phyloP scores from a whole-genome alignment of 2,888 invertebrate species.

The Ecdyonurus torrentis region DNA sequence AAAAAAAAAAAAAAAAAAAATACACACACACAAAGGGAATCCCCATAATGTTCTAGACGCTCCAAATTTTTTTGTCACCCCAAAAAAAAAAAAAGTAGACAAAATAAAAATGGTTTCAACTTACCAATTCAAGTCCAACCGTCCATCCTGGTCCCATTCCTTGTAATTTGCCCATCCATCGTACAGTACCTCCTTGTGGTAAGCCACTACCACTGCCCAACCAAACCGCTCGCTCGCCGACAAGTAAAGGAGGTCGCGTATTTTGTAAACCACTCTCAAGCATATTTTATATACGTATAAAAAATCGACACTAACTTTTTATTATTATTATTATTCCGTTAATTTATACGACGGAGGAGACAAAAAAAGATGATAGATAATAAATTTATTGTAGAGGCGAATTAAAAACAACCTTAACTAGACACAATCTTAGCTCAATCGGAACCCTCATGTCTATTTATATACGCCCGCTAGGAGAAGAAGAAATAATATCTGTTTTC shows the following conservation, averaged over 20 bases:
- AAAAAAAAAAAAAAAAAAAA: neutral
- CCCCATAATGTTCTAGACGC: no score
- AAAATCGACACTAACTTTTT: neutral
- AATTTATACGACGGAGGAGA: no score
- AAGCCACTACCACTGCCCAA: conserved; percentile 27
- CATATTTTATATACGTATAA: neutral
- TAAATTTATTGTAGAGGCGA: neutral
- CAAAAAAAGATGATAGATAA: no score
- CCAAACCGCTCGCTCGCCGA: conserved; percentile 34
- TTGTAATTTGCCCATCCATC: conserved; percentile 32
- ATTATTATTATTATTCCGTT: no score
- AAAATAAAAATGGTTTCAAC: no score
- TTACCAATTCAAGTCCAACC: conserved; percentile 36
- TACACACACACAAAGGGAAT: no score
- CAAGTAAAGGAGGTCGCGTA: conserved; percentile 21
- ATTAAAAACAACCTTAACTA: neutral
- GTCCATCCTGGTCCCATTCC: conserved; percentile 27
- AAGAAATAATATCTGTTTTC: neutral
- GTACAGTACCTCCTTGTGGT: conserved; percentile 30
- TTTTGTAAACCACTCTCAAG: neutral
- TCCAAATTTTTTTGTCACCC: neutral
- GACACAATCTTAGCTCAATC: neutral
- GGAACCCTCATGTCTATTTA: neutral
- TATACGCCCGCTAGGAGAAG: neutral
- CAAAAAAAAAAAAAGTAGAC: neutral